Percentiles rank a stretch among this genome's conserved stretches.
phyloP scores from a whole-genome alignment of 1,140 invertebrate species.

The Dufourea novaeangliae region DNA sequence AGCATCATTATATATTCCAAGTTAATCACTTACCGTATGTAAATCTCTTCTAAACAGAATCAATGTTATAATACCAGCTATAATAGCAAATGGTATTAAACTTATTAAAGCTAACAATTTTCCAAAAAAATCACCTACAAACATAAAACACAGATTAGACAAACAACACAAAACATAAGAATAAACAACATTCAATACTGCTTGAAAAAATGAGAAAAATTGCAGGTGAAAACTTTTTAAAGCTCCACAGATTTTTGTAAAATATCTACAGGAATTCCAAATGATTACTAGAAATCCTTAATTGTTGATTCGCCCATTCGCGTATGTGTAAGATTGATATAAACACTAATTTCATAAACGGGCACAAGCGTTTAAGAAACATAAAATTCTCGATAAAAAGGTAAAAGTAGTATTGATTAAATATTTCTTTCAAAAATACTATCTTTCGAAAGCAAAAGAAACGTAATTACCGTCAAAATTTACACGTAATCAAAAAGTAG shows the following conservation, averaged over 20 bases:
- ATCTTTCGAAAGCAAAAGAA: neutral
- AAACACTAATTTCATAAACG: neutral
- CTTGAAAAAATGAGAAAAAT: neutral
- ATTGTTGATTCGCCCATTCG: neutral
- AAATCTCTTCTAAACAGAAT: conserved; percentile 95
- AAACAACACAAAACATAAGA: neutral
- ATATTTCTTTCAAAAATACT: neutral
- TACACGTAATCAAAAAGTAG: neutral
- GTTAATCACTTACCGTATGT: conserved; percentile 89
- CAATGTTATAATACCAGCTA: conserved; percentile 91
- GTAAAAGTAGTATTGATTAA: neutral
- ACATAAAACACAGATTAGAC: conserved; percentile 1
- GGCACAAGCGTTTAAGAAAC: neutral
- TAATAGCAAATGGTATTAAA: conserved; percentile 91
- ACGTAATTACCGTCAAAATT: neutral
- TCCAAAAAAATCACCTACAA: conserved; percentile 73
- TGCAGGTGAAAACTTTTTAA: neutral
- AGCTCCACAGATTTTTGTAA: neutral
- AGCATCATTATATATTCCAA: neutral
- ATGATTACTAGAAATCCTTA: neutral
- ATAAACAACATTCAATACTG: neutral
- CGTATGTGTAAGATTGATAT: neutral
- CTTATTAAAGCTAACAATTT: conserved; percentile 87
- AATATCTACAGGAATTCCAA: neutral
- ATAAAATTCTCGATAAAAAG: neutral